Conservation (phyloP, 2,888 invertebrate species). For the Polydrusus tereticollis region DNA sequence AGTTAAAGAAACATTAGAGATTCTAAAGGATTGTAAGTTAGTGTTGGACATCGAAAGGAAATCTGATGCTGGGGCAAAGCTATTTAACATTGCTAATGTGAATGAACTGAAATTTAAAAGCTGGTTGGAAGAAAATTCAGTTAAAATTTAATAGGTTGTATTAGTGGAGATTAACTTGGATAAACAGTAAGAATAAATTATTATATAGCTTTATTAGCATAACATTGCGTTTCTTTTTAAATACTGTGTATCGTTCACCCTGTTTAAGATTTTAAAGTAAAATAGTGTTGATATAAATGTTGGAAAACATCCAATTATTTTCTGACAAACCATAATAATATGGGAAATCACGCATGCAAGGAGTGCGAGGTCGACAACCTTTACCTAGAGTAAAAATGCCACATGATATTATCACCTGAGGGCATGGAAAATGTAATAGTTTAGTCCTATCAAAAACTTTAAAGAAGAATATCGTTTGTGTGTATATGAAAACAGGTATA, state of each 20-base stretch:
- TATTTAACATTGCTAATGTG: conserved; percentile 67
- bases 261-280: no score
- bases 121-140: conserved; percentile 51
- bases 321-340: neutral
- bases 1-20: conserved; percentile 67
- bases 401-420: no score
- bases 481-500: no score
- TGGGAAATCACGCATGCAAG: neutral
- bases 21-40: conserved; percentile 67
- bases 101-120: conserved; percentile 46
- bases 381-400: no score
- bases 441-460: no score
- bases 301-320: neutral
- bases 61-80: conserved; percentile 71
- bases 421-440: no score
- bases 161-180: neutral
- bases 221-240: no score
- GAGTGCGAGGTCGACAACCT: neutral
- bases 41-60: conserved; percentile 70
- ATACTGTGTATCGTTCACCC: no score
- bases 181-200: no score
- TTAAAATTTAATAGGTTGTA: neutral
- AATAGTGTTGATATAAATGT: no score
- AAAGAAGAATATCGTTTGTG: no score
- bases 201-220: no score